Conservation (phyloP, 2,888 invertebrate genomes). For the Alcis repandata region DNA sequence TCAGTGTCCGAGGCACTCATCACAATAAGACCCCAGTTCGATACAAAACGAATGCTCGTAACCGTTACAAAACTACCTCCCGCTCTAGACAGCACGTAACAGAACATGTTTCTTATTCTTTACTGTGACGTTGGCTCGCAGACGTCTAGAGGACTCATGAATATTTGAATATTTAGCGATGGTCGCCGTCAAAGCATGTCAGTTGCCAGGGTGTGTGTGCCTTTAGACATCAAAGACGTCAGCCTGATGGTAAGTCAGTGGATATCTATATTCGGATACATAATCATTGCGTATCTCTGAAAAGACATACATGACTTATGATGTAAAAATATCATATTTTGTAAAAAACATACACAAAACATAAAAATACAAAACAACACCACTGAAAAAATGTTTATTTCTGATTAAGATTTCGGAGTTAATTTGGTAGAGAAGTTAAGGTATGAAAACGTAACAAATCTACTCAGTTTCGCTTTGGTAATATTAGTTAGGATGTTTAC, state of each 20-base stretch:
- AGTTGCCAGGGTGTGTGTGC: constrained; percentile 48
- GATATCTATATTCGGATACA: neutral
- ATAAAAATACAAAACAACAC: too few relatives aligned
- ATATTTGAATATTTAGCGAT: constrained; percentile 68
- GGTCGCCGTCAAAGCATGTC: constrained; percentile 55
- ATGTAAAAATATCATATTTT: neutral
- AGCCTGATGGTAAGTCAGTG: constrained; percentile 28
- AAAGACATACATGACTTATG: neutral
- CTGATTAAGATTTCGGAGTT: too few relatives aligned
- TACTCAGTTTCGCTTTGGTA: too few relatives aligned
- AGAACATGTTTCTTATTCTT: constrained; percentile 48
- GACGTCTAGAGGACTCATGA: constrained; percentile 56
- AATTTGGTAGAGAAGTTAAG: too few relatives aligned
- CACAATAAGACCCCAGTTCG: too few relatives aligned
- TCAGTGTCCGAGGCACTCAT: too few relatives aligned
- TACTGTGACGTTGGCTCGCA: constrained; percentile 37
- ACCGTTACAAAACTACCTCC: neutral
- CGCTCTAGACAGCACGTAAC: neutral
- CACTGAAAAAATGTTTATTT: too few relatives aligned
- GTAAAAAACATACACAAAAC: too few relatives aligned
- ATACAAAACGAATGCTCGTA: neutral
- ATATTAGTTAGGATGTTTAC: too few relatives aligned
- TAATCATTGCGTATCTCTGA: neutral
- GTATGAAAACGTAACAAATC: too few relatives aligned
- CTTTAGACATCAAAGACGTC: constrained; percentile 49